Evolutionary conservation across 2,113 vertebrate species (phyloP), one percentile per base, ranked within the genome.

Genomic region (Nothobranchius furzeri): DNA sequence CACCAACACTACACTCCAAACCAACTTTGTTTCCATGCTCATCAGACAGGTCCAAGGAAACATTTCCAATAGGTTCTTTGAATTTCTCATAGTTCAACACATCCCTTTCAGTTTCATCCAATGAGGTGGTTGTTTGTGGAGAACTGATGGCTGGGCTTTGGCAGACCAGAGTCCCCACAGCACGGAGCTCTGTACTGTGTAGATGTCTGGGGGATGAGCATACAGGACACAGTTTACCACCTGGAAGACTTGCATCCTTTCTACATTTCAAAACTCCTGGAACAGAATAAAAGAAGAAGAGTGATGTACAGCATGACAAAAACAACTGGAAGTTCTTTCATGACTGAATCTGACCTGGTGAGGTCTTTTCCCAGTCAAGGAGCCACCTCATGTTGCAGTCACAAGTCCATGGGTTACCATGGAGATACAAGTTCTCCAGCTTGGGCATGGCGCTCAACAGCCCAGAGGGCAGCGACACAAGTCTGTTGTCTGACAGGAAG

Each of bases 261-360:
- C 96, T 98, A 77, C 97, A 99, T 77, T 98, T 98, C 13, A 99
- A 64, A 2, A 97, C 78, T 42, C 94, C 97, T 98, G 63, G 0
- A 60, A 36, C 20, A 58, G 63, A 68, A 60, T 15, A n/a, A 4
- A n/a, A 40, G 15, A 49, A 55, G 0, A 47, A 35, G 7, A 47
- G 15, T 0, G 4, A 36, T 3, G 37, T 60, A 5, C 40, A 40
- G 64, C 57, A 43, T 37, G 20, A 61, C 3, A 10, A 36, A 14
- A 45, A 12, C 43, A 45, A 12, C 12, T 45, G 12, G 43, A 12
- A 45, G 2, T 11, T 45, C 2, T 12, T 12, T 30, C 2, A 30
- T 35, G 7, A 36, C 2, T 13, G 7, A 53, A 43, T 12, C 86
- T 86, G 75, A 98, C 96, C 96, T 93, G 88, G 80, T 65, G 90